Base-by-base conservation (phyloP, 37 sponge, comb jelly and placozoan genomes). In the Beroe ovata region DNA sequence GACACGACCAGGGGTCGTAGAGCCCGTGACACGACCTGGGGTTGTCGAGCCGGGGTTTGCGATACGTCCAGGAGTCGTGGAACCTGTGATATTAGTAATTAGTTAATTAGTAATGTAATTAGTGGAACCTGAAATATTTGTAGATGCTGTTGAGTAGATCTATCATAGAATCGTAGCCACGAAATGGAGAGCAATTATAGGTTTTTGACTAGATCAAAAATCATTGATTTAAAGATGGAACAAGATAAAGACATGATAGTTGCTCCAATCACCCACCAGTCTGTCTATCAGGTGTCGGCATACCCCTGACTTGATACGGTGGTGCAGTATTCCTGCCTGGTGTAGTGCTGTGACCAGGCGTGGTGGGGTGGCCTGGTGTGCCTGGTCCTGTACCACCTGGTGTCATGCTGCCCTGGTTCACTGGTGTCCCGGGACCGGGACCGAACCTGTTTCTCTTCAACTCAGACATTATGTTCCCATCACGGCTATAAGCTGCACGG, bases 271-370 rank as follows among this genome's bases (percentile, higher is more conserved):
- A n/a, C n/a, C 11, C 11, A 66, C 69, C 69, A 19, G 69, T 66
- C 34, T 66, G 69, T 66, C 69, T 66, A 37, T 66, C 69, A 14
- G 69, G 69, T 14, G 69, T 66, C 1, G 69, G 69, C 69, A 66
- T 66, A 18, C 69, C 69, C 36, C 32, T 26, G 6, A 66, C 34
- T 32, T 66, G 69, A 30, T 66, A 66, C 25, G 69, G 32, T 29
- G 69, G n/a, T n/a, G 54, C 32, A 2, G 69, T 32, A 16, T 25
- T 66, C 36, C 69, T 25, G 8, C 69, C 69, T 11, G 69, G 69
- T 18, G 54, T 47, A 11, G 54, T 47, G 11, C 11, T 6, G 11
- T 16, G 54, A 11, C 54, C 11, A 47, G 54, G 54, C 11, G 69
- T 66, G 30, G 69, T 66, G 2, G 36, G 25, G 35, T 32, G 69